These are phyloP conservation scores for Neuroterus valhalla DNA, from an alignment of 1,140 invertebrate genomes.

Conservation along the genomic window DNA sequence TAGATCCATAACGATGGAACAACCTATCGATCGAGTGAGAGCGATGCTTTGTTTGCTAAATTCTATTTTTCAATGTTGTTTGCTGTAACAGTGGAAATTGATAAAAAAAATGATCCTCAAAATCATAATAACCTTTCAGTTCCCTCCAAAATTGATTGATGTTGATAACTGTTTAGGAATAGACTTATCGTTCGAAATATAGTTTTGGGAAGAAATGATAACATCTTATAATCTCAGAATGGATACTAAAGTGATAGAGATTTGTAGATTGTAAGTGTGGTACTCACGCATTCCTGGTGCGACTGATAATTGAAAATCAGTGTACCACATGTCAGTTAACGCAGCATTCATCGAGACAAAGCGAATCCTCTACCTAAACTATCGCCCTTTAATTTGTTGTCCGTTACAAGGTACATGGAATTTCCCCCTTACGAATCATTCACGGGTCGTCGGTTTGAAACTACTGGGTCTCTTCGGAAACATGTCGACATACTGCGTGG, in stretches of 20 bases:
- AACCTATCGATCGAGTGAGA: constrained; percentile 5
- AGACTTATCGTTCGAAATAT: constrained; percentile 52
- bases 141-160: too few relatives aligned
- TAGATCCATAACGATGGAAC: constrained; percentile 15
- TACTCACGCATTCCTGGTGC: constrained; percentile 60
- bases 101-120: too few relatives aligned
- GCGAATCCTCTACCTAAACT: neutral
- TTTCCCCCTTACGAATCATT: constrained; percentile 46
- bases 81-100: neutral
- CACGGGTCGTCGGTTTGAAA: constrained; percentile 48
- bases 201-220: constrained; percentile 62
- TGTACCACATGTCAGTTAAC: constrained; percentile 70
- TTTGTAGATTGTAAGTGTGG: too few relatives aligned
- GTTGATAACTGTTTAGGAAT: neutral
- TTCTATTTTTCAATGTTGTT: constrained; percentile 14
- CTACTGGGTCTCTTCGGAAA: constrained; percentile 29
- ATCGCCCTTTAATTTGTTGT: constrained; percentile 46
- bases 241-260: constrained; percentile 57
- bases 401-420: constrained; percentile 53
- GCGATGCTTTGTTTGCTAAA: neutral
- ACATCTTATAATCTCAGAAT: constrained; percentile 69
- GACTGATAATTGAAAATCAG: constrained; percentile 73
- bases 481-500: constrained; percentile 20
- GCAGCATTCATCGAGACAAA: constrained; percentile 47
- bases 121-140: too few relatives aligned